Evolutionary conservation across 2,888 invertebrate species (phyloP).

Genomic region (Hyposoter didymator): DNA sequence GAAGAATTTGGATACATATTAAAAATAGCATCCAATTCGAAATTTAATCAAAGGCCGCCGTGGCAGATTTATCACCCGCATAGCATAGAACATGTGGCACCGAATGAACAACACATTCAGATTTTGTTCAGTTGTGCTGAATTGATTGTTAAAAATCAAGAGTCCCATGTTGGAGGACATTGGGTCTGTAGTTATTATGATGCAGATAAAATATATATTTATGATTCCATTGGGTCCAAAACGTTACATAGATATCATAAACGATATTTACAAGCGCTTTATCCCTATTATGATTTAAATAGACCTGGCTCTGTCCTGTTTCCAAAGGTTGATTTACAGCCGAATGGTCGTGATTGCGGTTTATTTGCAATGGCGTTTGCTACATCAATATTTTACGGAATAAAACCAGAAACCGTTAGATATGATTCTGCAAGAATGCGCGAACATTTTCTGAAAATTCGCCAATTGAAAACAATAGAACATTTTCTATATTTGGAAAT

Average conservation of each 20-base stretch:
- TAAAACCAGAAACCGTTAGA: slow-evolving; percentile 22
- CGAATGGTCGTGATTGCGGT: slow-evolving; percentile 39
- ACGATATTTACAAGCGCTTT: slow-evolving; percentile 46
- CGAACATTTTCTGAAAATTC: slow-evolving; percentile 34
- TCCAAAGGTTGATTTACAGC: slow-evolving; percentile 48
- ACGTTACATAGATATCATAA: slow-evolving; percentile 47
- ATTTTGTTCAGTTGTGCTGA: slow-evolving; percentile 60
- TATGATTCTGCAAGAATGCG: slow-evolving; percentile 29
- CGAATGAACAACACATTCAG: slow-evolving; percentile 61
- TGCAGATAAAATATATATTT: slow-evolving; percentile 47
- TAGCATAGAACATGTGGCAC: slow-evolving; percentile 48
- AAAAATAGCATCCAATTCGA: slow-evolving; percentile 36
- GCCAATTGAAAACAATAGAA: slow-evolving; percentile 7
- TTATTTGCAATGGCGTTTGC: slow-evolving; percentile 50
- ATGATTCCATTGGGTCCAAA: slow-evolving; percentile 50
- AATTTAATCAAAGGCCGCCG: slow-evolving; percentile 30
- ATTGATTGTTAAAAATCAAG: background rate
- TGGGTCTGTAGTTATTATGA: slow-evolving; percentile 64
- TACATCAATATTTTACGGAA: slow-evolving; percentile 43
- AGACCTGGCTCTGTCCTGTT: slow-evolving; percentile 35
- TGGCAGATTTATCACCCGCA: slow-evolving; percentile 25
- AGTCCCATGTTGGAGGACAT: slow-evolving; percentile 27
- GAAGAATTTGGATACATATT: slow-evolving; percentile 46
- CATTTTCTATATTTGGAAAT: slow-evolving; percentile 32
- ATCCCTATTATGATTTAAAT: slow-evolving; percentile 49